Evolutionary conservation across 2,797 vertebrate genomes (phyloP), one percentile per base, ranked within the genome.

Genomic region (Gallirallus australis): DNA sequence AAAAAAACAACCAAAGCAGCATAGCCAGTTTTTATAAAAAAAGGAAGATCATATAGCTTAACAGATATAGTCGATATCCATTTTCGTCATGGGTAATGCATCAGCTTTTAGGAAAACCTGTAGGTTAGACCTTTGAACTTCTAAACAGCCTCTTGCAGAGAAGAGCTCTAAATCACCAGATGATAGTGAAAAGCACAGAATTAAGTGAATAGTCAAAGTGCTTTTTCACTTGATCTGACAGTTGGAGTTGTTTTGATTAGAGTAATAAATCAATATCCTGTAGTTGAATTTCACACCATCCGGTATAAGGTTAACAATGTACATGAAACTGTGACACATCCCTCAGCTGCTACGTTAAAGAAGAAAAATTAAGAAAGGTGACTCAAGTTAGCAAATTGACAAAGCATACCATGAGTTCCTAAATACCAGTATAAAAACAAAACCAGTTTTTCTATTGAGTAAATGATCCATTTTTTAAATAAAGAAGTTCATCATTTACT

Each of bases 271-370:
- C 60, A 87, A 72, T 94, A 85, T 61, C 45, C 37, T 69, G n/a
- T 25, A 83, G 52, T 63, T 39, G 77, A 93, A 89, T 97, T 93
- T 93, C 91, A 93, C 91, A 91, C 52, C 59, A 73, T 93, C 75
- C 86, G 45, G 39, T 85, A 63, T 88, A 81, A 92, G 40, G 16
- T 30, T 86, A 87, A 87, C 71, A 82, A 83, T 35, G 37, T 12
- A 52, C 71, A 73, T 23, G 72, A 88, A 92, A 93, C 20, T 48
- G 19, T 87, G 77, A 88, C 39, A 31, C 17, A 37, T 72, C 33
- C 64, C 54, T 80, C 6, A 8, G 20, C 84, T 89, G 37, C 72
- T 86, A 87, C 69, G 47, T 64, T 82, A 69, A 94, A 80, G 50
- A 70, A 93, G 12, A 33, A 79, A 84, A 90, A 76, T 48, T 31